These are phyloP conservation scores for Latheticus oryzae DNA, from an alignment of 2,888 invertebrate species.

Conservation along the genomic window DNA sequence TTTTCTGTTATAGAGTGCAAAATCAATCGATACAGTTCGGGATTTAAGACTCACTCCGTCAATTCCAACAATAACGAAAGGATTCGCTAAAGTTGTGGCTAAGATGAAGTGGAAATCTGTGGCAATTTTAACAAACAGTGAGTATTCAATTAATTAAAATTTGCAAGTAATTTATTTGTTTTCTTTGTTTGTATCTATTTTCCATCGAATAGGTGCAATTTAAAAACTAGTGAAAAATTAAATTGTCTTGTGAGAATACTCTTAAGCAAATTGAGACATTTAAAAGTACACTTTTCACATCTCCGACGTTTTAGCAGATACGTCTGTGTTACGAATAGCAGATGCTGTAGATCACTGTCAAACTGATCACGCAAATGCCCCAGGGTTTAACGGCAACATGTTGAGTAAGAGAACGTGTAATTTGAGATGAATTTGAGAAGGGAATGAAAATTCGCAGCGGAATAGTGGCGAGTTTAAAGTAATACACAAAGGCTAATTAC, in stretches of 20 bases:
- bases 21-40: slow-evolving; percentile 28
- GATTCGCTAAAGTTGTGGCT: slow-evolving; percentile 66
- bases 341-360: slow-evolving; percentile 24
- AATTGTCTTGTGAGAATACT: slow-evolving; percentile 4
- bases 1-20: slow-evolving; percentile 23
- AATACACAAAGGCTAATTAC: slow-evolving; percentile 7
- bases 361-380: slow-evolving; percentile 12
- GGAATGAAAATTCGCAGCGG: slow-evolving; percentile 1
- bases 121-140: slow-evolving; percentile 68
- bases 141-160: slow-evolving; percentile 51
- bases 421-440: slow-evolving; percentile 15
- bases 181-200: too few relatives aligned
- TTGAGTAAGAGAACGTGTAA: slow-evolving; percentile 7
- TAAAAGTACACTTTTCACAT: slow-evolving; percentile 4
- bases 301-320: slow-evolving; percentile 17
- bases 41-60: slow-evolving; percentile 63
- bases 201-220: too few relatives aligned
- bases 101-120: slow-evolving; percentile 70
- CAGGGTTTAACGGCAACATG: slow-evolving; percentile 8
- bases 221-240: slow-evolving; percentile 10
- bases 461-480: slow-evolving; percentile 1
- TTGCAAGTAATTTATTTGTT: background rate
- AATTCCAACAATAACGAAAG: slow-evolving; percentile 65
- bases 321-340: slow-evolving; percentile 17
- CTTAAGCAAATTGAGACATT: slow-evolving; percentile 7